Conservation (phyloP, 2,888 invertebrate species). For the Diarsia brunnea region DNA sequence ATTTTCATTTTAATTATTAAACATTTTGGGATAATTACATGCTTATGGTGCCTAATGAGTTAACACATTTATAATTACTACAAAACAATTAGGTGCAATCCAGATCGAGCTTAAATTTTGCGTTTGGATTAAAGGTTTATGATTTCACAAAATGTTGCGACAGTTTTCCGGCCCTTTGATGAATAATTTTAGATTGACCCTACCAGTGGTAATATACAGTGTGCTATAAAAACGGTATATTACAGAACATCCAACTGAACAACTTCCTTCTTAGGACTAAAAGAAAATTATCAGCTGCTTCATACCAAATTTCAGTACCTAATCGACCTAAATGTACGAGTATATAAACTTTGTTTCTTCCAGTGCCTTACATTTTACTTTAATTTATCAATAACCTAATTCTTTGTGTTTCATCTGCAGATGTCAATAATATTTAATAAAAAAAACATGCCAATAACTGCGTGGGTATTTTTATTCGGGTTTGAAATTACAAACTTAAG, state of each 20-base stretch:
- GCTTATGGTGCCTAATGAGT: slow-evolving; percentile 30
- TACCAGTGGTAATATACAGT: background rate
- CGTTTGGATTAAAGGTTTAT: slow-evolving; percentile 22
- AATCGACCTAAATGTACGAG: background rate
- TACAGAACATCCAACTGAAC: background rate
- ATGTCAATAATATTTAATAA: background rate
- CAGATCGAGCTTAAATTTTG: slow-evolving; percentile 21
- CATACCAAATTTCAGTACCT: background rate
- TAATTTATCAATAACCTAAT: background rate
- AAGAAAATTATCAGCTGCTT: too few species aligned
- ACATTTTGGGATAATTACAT: slow-evolving; percentile 14
- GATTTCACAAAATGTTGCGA: background rate
- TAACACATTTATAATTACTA: slow-evolving; percentile 44
- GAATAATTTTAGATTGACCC: background rate
- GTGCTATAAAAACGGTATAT: background rate
- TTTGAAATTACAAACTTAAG: background rate
- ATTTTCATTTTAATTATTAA: slow-evolving; percentile 31
- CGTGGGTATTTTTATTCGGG: background rate
- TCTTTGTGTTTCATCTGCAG: background rate
- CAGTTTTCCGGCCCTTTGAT: background rate
- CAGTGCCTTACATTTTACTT: background rate
- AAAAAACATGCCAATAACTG: background rate
- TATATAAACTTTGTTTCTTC: background rate
- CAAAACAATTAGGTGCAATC: slow-evolving; percentile 34
- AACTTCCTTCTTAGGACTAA: background rate